These are phyloP conservation scores for Bufo gargarizans DNA, from an alignment of 2,113 vertebrate genomes.

Conservation along the genomic window DNA sequence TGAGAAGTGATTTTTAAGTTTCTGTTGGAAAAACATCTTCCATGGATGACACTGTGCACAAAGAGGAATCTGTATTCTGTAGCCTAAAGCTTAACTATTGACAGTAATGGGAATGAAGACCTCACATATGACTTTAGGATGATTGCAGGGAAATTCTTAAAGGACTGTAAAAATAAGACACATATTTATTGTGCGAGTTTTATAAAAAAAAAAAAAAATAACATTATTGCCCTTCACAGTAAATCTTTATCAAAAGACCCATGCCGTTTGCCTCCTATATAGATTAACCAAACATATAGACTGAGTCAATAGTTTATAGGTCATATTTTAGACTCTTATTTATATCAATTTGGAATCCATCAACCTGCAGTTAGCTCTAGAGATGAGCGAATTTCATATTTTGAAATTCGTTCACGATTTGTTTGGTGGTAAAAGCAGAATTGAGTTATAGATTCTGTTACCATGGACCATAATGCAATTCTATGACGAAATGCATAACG, in stretches of 20 bases:
- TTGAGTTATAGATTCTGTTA: too few relatives aligned
- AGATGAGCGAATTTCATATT: too few relatives aligned
- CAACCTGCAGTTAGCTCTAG: too few relatives aligned
- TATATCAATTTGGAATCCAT: too few relatives aligned
- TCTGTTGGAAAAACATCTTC: neutral
- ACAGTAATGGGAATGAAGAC: neutral
- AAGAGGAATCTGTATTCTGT: neutral
- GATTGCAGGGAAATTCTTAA: neutral
- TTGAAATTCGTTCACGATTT: too few relatives aligned
- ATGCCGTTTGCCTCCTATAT: too few relatives aligned
- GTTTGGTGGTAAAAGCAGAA: too few relatives aligned
- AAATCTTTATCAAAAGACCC: neutral
- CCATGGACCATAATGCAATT: too few relatives aligned
- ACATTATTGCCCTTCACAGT: neutral
- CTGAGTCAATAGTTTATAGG: too few relatives aligned
- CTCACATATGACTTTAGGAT: constrained; percentile 18
- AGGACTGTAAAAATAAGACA: neutral
- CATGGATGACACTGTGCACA: neutral
- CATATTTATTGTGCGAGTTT: neutral
- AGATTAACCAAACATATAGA: too few relatives aligned
- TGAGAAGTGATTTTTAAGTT: neutral
- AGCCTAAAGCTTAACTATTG: neutral
- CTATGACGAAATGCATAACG: too few relatives aligned
- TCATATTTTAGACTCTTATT: too few relatives aligned
- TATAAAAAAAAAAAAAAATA: neutral